Base-by-base conservation (phyloP, 1,140 invertebrate species). In the Melanaphis sacchari region DNA sequence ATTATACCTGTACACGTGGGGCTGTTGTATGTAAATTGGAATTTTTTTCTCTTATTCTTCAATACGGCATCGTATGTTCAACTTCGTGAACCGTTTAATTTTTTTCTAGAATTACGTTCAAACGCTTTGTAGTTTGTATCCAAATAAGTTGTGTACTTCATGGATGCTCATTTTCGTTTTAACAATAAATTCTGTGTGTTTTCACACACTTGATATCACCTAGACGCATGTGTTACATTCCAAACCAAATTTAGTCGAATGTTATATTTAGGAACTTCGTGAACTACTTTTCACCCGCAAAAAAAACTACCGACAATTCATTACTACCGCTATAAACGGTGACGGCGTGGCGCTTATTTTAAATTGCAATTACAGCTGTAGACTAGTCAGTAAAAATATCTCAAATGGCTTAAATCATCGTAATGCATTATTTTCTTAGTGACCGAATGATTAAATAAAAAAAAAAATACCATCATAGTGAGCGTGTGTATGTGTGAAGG, bases 11-110 rank as follows among this genome's bases (percentile, higher is more conserved):
- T 82, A 31, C 18, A 43, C 59, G 38, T 31, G 66, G 59, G 40
- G 38, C 59, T 91, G 90, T 7, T 92, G 41, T 92, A 82, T 92
- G 90, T 43, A 46, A 81, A 91, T 91, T 21, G 31, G 87, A 24
- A 52, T 88, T 88, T 52, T 85, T 87, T 43, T 88, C 46, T 31
- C n/a, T 5, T 18, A 52, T 49, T 88, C 40, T 46, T 49, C 46
- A 49, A 88, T 18, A 52, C 87, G 21, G 22, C 46, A 46, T 49
- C 40, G 46, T 46, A 49, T 7, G 87, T 88, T 88, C 0, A 31
- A 87, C 84, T 41, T 43, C 26, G 84, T 5, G 15, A 87, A 87
- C 41, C 31, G 82, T 84, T 84, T 41, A 84, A 41, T 43, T 87
- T 43, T 43, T 87, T 31, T 43, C 40, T 43, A 26, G 40, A 40